Evolutionary conservation across 2,113 vertebrate species (phyloP).

Genomic region (Rissa tridactyla): DNA sequence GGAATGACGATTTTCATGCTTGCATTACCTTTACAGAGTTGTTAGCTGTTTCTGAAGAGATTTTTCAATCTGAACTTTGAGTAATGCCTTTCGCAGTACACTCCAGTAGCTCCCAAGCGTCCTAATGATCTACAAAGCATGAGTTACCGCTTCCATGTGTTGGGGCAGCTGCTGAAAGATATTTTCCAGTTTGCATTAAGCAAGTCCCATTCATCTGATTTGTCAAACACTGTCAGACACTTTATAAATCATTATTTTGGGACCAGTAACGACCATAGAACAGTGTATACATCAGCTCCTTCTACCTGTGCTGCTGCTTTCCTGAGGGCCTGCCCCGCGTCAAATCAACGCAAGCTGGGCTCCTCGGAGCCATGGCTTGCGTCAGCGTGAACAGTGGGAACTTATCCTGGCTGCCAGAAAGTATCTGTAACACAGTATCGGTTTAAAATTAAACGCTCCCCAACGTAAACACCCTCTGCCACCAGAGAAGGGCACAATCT

Average conservation of each 20-base stretch:
- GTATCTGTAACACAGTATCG: rapidly evolving
- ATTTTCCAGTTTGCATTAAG: neutral
- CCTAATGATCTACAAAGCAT: neutral
- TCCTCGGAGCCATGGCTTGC: rapidly evolving
- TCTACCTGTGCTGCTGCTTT: neutral
- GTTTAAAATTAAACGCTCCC: neutral
- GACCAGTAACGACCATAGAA: neutral
- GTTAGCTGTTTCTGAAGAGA: neutral
- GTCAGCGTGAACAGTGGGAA: neutral
- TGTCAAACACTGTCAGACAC: neutral
- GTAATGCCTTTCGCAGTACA: neutral
- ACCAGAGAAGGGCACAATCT: neutral
- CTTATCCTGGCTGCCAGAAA: neutral
- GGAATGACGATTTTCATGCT: neutral
- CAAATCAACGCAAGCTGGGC: neutral
- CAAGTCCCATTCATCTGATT: neutral
- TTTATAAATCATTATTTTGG: neutral
- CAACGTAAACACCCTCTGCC: neutral
- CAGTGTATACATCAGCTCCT: neutral
- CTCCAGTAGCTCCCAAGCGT: neutral
- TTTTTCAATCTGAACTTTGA: neutral
- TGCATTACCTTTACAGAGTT: neutral
- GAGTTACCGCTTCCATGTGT: neutral
- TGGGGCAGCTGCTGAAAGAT: neutral
- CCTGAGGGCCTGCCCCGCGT: neutral